These are phyloP conservation scores for Zingel zingel DNA, from an alignment of 2,113 vertebrate genomes.

Conservation along the genomic window DNA sequence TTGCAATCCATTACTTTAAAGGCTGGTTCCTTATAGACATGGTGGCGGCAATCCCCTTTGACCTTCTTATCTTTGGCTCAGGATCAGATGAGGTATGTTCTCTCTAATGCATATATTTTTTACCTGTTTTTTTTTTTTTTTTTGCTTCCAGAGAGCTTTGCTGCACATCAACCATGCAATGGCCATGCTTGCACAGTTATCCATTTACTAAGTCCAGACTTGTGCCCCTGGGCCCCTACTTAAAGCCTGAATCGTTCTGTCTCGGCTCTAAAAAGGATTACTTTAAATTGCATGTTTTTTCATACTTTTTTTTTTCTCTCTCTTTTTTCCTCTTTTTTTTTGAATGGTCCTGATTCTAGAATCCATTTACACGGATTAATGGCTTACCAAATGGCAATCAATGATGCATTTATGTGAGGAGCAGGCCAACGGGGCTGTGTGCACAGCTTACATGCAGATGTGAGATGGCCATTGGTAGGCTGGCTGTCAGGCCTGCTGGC, in stretches of 20 bases:
- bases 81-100: slow-evolving; percentile 98
- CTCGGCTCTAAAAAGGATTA: slow-evolving; percentile 78
- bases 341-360: slow-evolving; percentile 82
- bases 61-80: slow-evolving; percentile 99
- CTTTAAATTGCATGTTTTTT: slow-evolving; percentile 80
- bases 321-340: slow-evolving; percentile 64
- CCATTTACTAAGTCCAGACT: slow-evolving; percentile 66
- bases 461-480: slow-evolving; percentile 75
- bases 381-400: slow-evolving; percentile 86
- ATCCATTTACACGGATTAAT: slow-evolving; percentile 86
- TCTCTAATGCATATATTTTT: slow-evolving; percentile 37
- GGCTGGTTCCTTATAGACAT: slow-evolving; percentile 99
- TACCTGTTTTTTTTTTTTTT: slow-evolving; percentile 26
- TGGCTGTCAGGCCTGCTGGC: slow-evolving; percentile 67
- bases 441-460: slow-evolving; percentile 77
- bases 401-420: slow-evolving; percentile 83
- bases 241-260: slow-evolving; percentile 74
- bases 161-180: slow-evolving; percentile 23
- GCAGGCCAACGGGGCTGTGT: slow-evolving; percentile 71
- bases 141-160: slow-evolving; percentile 44
- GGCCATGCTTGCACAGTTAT: slow-evolving; percentile 44
- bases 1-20: slow-evolving; percentile 99
- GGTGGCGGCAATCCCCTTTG: slow-evolving; percentile 99
- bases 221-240: slow-evolving; percentile 66
- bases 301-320: slow-evolving; percentile 27